These are phyloP conservation scores for Brachystomella parvula DNA, from an alignment of 1,140 invertebrate species.

Conservation along the genomic window DNA sequence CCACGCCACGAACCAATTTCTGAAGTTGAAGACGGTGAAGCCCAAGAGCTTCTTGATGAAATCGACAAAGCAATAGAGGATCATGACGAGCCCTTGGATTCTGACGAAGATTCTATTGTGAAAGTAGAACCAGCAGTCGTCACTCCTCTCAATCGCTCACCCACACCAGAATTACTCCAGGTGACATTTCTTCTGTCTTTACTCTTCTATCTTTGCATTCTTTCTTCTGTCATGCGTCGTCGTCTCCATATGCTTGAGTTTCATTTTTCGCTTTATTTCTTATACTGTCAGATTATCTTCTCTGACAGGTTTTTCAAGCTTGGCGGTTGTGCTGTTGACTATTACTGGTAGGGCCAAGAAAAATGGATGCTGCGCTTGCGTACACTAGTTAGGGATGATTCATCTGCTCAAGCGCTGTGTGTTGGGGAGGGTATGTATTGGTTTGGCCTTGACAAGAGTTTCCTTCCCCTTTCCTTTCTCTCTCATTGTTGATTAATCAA, in stretches of 20 bases:
- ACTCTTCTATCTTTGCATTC: conserved; percentile 14
- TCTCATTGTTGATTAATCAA: not conserved
- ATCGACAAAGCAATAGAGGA: conserved; percentile 4
- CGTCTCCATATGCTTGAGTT: not conserved
- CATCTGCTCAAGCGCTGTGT: no score
- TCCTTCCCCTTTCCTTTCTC: conserved; percentile 1
- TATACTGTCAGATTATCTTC: not conserved
- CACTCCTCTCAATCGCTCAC: conserved; percentile 40
- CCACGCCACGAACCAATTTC: conserved; percentile 18
- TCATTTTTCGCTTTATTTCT: not conserved
- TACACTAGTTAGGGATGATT: no score
- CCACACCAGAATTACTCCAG: conserved; percentile 45
- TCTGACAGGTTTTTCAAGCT: not conserved
- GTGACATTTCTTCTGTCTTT: conserved; percentile 34
- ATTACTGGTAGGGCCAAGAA: no score
- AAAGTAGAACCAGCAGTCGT: conserved; percentile 38
- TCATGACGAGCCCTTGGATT: conserved; percentile 1
- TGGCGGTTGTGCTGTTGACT: not conserved
- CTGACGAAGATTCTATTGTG: conserved; percentile 19
- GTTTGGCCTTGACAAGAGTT: no score
- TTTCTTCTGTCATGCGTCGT: conserved; percentile 1
- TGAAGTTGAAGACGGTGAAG: conserved; percentile 20
- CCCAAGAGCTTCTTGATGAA: not conserved
- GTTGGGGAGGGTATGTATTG: no score
- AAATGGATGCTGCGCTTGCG: no score